These are phyloP conservation scores for Hassar affinis DNA, from an alignment of 2,113 vertebrate genomes.

Conservation along the genomic window DNA sequence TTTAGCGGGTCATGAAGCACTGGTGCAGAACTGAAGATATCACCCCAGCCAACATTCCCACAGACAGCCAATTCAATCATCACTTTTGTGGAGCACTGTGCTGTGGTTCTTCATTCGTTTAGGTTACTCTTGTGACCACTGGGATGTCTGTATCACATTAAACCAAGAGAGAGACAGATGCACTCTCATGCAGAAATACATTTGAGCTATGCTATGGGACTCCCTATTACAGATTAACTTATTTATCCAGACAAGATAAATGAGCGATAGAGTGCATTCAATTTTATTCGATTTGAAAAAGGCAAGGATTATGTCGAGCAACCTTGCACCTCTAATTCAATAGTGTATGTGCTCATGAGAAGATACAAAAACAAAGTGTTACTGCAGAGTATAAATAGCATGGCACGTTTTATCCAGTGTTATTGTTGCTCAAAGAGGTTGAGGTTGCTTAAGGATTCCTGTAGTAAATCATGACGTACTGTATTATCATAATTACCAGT, in stretches of 20 bases:
- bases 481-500: not conserved
- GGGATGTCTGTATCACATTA: slow-evolving; percentile 63
- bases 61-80: slow-evolving; percentile 55
- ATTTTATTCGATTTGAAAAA: slow-evolving; percentile 63
- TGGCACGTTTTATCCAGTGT: not conserved
- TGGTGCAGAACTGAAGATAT: slow-evolving; percentile 16
- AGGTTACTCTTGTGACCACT: slow-evolving; percentile 56
- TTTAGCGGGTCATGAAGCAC: slow-evolving; percentile 16
- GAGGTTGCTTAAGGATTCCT: not conserved
- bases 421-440: not conserved
- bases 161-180: slow-evolving; percentile 51
- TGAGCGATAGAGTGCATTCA: slow-evolving; percentile 57
- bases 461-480: not conserved
- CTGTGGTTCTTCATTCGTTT: slow-evolving; percentile 62
- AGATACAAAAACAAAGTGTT: not conserved
- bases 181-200: slow-evolving; percentile 50
- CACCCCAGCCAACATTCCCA: slow-evolving; percentile 52
- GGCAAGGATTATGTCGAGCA: slow-evolving; percentile 54
- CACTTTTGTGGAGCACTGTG: slow-evolving; percentile 53
- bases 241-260: slow-evolving; percentile 63
- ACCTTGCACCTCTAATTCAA: slow-evolving; percentile 60
- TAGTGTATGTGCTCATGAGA: slow-evolving; percentile 11
- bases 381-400: not conserved
- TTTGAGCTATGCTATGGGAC: slow-evolving; percentile 54
- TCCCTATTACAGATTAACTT: slow-evolving; percentile 45